Evolutionary conservation across 2,797 vertebrate genomes (phyloP).

Genomic region (Anomalospiza imberbis): DNA sequence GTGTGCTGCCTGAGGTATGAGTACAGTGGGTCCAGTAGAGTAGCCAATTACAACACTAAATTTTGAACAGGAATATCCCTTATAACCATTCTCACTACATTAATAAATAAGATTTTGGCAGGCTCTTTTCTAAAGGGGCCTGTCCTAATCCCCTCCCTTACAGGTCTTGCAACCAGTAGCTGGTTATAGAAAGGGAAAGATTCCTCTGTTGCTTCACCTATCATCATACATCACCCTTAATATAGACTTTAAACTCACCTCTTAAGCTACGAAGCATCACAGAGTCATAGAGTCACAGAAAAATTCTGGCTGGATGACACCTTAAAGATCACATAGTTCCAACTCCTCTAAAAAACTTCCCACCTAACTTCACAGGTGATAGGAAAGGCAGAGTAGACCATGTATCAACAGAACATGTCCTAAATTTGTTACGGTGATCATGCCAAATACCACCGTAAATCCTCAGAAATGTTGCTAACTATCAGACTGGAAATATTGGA

Average conservation of each 20-base stretch:
- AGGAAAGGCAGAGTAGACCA: background rate
- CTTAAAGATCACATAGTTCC: background rate
- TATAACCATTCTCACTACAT: background rate
- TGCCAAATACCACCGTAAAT: background rate
- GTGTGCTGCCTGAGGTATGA: accelerated
- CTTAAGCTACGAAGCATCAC: background rate
- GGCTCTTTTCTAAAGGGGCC: background rate
- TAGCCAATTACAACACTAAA: background rate
- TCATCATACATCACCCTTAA: background rate
- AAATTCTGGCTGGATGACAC: background rate
- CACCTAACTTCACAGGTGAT: background rate
- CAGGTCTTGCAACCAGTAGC: background rate
- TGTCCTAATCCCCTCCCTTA: background rate
- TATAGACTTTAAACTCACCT: background rate
- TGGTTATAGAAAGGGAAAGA: background rate
- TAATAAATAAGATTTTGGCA: background rate
- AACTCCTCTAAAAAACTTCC: background rate
- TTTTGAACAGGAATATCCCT: background rate
- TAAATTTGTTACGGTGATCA: background rate
- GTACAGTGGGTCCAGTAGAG: background rate
- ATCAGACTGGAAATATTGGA: background rate
- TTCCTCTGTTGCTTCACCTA: background rate
- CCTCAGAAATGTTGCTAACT: background rate
- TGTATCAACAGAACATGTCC: background rate
- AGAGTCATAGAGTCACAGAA: background rate